Evolutionary conservation across 2,113 vertebrate genomes (phyloP).

Genomic region (Neomonachus schauinslandi): DNA sequence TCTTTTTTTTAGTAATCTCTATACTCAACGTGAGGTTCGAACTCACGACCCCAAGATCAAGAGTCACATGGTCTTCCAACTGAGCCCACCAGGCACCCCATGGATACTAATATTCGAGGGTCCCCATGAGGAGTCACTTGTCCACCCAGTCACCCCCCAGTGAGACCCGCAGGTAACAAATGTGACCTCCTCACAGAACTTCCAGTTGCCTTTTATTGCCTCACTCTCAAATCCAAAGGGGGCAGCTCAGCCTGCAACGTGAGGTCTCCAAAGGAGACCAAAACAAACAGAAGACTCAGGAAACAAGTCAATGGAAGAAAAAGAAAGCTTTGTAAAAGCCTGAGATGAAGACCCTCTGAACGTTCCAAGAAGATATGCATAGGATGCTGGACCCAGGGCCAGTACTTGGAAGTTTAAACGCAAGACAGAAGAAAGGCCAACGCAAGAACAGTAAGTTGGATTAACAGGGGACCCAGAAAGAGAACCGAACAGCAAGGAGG

Average conservation of each 20-base stretch:
- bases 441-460: not conserved
- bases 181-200: not conserved
- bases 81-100: not conserved
- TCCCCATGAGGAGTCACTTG: not conserved
- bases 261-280: not conserved
- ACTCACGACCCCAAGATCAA: not conserved
- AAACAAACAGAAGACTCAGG: slow-evolving; percentile 21
- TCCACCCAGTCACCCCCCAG: not conserved
- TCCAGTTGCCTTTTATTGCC: not conserved
- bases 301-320: not conserved
- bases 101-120: not conserved
- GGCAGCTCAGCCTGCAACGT: not conserved
- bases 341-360: not conserved
- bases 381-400: not conserved
- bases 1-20: not conserved
- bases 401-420: not conserved
- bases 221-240: not conserved
- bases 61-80: not conserved
- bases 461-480: not conserved
- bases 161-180: not conserved
- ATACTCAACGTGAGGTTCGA: not conserved
- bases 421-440: not conserved
- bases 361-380: not conserved
- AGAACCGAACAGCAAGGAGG: not conserved
- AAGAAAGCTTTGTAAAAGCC: not conserved